Evolutionary conservation across 2,888 invertebrate genomes (phyloP).

Genomic region (Saturnia japonica): DNA sequence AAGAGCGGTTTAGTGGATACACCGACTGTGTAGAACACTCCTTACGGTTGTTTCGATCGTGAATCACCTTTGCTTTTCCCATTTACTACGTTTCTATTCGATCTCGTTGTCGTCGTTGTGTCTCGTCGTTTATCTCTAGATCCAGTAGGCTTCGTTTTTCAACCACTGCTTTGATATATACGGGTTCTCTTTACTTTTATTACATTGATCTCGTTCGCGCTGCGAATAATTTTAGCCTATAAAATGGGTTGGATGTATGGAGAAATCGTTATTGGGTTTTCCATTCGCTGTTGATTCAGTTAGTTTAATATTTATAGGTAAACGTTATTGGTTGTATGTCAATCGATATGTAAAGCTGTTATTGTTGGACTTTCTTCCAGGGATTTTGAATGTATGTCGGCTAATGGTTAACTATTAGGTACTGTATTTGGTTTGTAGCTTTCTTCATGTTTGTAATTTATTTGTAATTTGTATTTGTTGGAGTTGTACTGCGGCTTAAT

Average conservation of each 20-base stretch:
- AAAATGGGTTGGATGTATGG: slow-evolving; percentile 1
- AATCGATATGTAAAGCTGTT: neutral
- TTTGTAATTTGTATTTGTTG: too few relatives aligned
- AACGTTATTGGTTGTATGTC: neutral
- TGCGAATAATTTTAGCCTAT: slow-evolving; percentile 14
- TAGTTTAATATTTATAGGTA: slow-evolving; percentile 1
- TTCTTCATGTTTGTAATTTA: too few relatives aligned
- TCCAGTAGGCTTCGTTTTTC: slow-evolving; percentile 39
- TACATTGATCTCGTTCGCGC: slow-evolving; percentile 20
- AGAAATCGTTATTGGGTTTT: slow-evolving; percentile 7
- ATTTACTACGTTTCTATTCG: slow-evolving; percentile 38
- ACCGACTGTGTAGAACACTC: slow-evolving; percentile 16
- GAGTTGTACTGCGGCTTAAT: too few relatives aligned
- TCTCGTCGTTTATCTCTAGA: slow-evolving; percentile 41
- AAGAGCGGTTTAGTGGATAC: slow-evolving; percentile 21
- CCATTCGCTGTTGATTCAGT: neutral
- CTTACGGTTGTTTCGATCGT: slow-evolving; percentile 25
- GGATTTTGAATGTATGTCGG: neutral
- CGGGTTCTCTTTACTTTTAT: slow-evolving; percentile 17
- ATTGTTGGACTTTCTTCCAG: neutral
- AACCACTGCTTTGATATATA: slow-evolving; percentile 42
- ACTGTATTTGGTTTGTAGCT: too few relatives aligned
- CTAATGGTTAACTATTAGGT: neutral
- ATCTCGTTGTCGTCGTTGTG: slow-evolving; percentile 43
- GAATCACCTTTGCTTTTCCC: slow-evolving; percentile 41